phyloP scores from a whole-genome alignment of 2,113 vertebrate species.

The Callaeas wilsoni region DNA sequence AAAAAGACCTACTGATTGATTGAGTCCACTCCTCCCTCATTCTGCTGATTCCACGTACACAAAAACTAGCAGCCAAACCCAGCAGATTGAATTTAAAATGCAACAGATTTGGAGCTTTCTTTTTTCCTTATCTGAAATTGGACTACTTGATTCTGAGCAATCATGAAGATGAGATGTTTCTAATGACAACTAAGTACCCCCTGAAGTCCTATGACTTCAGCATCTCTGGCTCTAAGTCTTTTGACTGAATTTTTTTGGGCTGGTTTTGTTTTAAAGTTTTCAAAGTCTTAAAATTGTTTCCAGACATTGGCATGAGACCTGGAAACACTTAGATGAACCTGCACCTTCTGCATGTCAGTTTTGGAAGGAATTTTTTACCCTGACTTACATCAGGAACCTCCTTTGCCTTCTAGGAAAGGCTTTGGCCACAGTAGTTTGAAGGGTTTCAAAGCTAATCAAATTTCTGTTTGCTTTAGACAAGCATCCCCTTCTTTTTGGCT shows the following conservation, averaged over 20 bases:
- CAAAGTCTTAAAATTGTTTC: neutral
- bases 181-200: neutral
- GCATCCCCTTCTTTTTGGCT: neutral
- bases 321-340: neutral
- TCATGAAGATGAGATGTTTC: neutral
- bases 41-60: fast-evolving
- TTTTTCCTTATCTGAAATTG: neutral
- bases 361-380: neutral
- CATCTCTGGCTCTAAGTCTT: neutral
- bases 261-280: neutral
- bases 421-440: neutral
- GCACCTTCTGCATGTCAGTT: neutral
- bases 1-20: neutral
- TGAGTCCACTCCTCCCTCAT: neutral
- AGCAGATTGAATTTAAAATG: neutral
- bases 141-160: neutral
- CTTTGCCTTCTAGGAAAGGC: neutral
- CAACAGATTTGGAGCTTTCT: neutral
- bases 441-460: neutral
- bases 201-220: neutral
- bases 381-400: neutral
- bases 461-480: neutral
- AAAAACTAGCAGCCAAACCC: neutral
- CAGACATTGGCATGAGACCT: neutral
- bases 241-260: neutral